Base-by-base conservation (phyloP, 2,797 vertebrate genomes). In the Pelochelys cantorii region DNA sequence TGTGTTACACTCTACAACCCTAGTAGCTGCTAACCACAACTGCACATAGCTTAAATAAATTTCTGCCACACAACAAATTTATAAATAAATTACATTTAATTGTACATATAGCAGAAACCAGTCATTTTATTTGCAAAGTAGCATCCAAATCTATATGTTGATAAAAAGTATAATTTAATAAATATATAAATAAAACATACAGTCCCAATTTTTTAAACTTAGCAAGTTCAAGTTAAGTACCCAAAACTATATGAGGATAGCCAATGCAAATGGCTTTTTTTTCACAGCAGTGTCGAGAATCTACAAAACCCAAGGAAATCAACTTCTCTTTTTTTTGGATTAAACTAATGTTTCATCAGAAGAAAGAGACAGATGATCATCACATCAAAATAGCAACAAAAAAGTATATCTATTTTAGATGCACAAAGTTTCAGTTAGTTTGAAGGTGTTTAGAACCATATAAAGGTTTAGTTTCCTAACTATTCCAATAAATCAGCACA, bases 201-300 rank as follows among this genome's bases (percentile, higher is more conserved):
- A 52, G 18, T 20, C 8, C n/a, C 88, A 15, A 25, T 29, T 54
- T 90, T 15, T 0, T 1, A 74, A 78, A 95, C 81, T 71, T 1
- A 0, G 3, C 77, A 81, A 23, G 13, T 55, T 23, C 83, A 81
- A 91, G 65, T 4, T 4, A 62, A 42, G 3, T 1, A 55, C 29
- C 1, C 57, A 6, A 82, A 65, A 48, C 74, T 27, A 25, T 3
- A 75, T 84, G 83, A 60, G 84, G 85, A 83, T 15, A 88, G 5
- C 2, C 71, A 82, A 81, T 12, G 62, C 82, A 87, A 48, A 23
- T 1, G 1, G 34, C 11, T 81, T n/a, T 79, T 79, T 79, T 52
- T 88, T 94, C 83, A 60, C 77, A 82, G 74, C 77, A 6, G 6
- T 82, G 20, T 10, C 80, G 65, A 94, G 29, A 1, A 88, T 52